phyloP scores from a whole-genome alignment of 2,888 invertebrate species.

The Apotomis betuletana region DNA sequence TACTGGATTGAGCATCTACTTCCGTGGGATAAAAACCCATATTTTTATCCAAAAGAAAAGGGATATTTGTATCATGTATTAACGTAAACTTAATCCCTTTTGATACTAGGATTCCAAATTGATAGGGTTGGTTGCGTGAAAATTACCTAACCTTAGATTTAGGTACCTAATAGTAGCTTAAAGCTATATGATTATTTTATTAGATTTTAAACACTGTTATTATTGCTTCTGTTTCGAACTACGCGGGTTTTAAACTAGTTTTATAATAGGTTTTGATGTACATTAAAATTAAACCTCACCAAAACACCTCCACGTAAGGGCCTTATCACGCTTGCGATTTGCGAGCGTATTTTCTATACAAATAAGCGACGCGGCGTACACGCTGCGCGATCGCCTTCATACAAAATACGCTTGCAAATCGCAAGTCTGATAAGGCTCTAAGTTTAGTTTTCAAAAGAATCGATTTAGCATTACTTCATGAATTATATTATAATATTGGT shows the following conservation, averaged over 20 bases:
- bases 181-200: slow-evolving; percentile 4
- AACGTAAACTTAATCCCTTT: background rate
- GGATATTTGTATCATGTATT: background rate
- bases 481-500: no score
- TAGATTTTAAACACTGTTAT: background rate
- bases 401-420: no score
- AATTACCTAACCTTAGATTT: slow-evolving; percentile 13
- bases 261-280: no score
- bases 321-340: no score
- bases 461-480: no score
- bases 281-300: no score
- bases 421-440: no score
- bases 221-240: background rate
- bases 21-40: slow-evolving; percentile 59
- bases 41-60: background rate
- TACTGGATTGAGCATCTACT: slow-evolving; percentile 66
- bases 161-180: background rate
- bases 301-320: no score
- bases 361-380: no score
- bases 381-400: no score
- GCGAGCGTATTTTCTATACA: no score
- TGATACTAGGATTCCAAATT: background rate
- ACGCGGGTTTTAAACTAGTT: background rate
- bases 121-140: slow-evolving; percentile 8
- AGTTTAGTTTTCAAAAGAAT: no score